A percentile compares a stretch with the other conserved stretches of the same genome.
Evolutionary conservation across 2,888 invertebrate species (phyloP).

Genomic region (Macaria notata): DNA sequence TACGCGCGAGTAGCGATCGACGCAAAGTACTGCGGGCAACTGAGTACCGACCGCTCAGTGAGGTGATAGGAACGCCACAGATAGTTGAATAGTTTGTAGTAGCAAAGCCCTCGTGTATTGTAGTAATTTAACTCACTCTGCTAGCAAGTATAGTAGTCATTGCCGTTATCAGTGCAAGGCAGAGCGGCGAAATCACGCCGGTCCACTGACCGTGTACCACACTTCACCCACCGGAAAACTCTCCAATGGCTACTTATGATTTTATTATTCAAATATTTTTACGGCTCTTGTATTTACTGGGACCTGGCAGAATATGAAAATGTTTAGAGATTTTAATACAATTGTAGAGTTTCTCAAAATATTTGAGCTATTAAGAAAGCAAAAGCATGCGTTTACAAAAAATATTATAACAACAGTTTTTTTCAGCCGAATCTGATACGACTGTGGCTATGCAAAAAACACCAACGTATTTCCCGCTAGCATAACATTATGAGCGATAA

Average conservation of each 20-base stretch:
- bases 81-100: background rate
- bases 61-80: slow-evolving; percentile 26
- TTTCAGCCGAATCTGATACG: too few species aligned
- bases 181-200: slow-evolving; percentile 55
- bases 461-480: background rate
- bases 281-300: background rate
- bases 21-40: slow-evolving; percentile 46
- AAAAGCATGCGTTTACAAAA: too few species aligned
- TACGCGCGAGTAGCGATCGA: slow-evolving; percentile 33
- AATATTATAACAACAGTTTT: too few species aligned
- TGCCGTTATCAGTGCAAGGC: slow-evolving; percentile 69
- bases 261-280: slow-evolving; percentile 5
- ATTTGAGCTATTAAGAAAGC: too few species aligned
- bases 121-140: slow-evolving; percentile 16
- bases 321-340: too few species aligned
- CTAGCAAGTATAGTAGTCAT: slow-evolving; percentile 31
- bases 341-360: too few species aligned
- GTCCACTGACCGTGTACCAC: slow-evolving; percentile 30
- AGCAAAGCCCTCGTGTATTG: slow-evolving; percentile 27
- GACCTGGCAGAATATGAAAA: too few species aligned
- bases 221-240: slow-evolving; percentile 20
- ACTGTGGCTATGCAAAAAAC: too few species aligned
- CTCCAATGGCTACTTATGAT: slow-evolving; percentile 5
- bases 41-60: slow-evolving; percentile 31
- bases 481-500: background rate